Conservation (phyloP, 2,888 invertebrate genomes). For the Chrysina gloriosa region DNA sequence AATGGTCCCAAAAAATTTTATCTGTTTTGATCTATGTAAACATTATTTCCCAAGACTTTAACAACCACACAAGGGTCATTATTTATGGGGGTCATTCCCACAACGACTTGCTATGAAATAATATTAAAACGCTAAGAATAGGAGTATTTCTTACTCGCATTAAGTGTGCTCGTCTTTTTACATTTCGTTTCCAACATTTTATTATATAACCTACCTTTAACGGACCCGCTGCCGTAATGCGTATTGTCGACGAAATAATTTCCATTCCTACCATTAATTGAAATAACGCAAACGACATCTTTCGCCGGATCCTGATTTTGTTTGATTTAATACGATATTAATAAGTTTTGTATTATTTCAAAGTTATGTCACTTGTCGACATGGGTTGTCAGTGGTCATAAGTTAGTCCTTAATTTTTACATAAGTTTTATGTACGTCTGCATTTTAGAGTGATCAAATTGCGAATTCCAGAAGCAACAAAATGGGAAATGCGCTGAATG, state of each 20-base stretch:
- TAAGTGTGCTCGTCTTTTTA: slow-evolving; percentile 48
- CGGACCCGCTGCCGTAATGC: slow-evolving; percentile 11
- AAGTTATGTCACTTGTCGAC: neutral
- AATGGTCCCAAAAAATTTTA: slow-evolving; percentile 56
- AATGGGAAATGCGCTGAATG: slow-evolving; percentile 24
- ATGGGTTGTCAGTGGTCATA: neutral
- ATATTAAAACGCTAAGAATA: slow-evolving; percentile 55
- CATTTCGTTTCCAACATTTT: slow-evolving; percentile 12
- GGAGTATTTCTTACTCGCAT: slow-evolving; percentile 51
- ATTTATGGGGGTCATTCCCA: slow-evolving; percentile 60
- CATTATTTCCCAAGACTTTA: slow-evolving; percentile 61
- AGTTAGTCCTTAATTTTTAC: neutral
- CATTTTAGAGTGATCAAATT: slow-evolving; percentile 13
- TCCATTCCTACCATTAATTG: no score
- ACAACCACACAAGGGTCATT: slow-evolving; percentile 56
- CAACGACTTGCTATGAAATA: slow-evolving; percentile 46
- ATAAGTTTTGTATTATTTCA: neutral
- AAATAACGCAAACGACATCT: no score
- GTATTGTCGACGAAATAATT: no score
- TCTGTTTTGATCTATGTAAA: slow-evolving; percentile 60
- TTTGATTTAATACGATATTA: no score
- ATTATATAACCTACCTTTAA: slow-evolving; percentile 14
- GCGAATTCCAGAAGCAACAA: neutral
- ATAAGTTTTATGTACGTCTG: slow-evolving; percentile 24
- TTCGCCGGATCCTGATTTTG: no score